phyloP scores from a whole-genome alignment of 2,113 vertebrate species.

The Manacus vitellinus region DNA sequence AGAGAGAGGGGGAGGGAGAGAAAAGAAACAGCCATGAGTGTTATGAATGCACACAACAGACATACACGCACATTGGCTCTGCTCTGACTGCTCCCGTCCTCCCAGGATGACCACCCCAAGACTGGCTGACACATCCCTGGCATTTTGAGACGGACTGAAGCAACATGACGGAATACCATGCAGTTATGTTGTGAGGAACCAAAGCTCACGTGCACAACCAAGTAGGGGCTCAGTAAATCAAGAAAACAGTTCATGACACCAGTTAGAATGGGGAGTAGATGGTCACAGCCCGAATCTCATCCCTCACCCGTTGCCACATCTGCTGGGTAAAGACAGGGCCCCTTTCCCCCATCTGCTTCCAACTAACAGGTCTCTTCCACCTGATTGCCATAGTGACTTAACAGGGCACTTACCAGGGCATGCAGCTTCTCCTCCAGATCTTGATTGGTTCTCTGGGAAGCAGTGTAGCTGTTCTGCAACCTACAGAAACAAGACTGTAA shows the following conservation, averaged over 20 bases:
- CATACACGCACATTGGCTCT: constrained; percentile 21
- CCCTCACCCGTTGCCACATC: not conserved
- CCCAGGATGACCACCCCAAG: constrained; percentile 27
- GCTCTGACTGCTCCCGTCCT: not conserved
- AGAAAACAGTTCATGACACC: not conserved
- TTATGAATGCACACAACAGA: constrained; percentile 73
- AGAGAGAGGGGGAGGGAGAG: constrained; percentile 66
- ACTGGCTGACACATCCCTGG: not conserved
- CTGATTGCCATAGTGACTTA: not conserved
- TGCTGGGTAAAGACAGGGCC: not conserved
- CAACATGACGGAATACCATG: constrained; percentile 49
- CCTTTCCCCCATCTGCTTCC: not conserved
- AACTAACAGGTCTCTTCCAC: not conserved
- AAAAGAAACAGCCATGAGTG: constrained; percentile 82
- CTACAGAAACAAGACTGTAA: constrained; percentile 63
- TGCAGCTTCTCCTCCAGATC: constrained; percentile 98
- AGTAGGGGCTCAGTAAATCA: not conserved
- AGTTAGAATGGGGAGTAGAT: not conserved
- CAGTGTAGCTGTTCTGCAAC: constrained; percentile 97
- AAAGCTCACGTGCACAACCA: constrained; percentile 37
- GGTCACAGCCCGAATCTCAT: not conserved
- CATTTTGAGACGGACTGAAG: constrained; percentile 33
- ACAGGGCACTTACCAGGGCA: constrained; percentile 81
- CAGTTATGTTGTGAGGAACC: constrained; percentile 22
- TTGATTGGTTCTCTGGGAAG: constrained; percentile 95